These are phyloP conservation scores for Papilio aristodemus DNA, from an alignment of 1,140 invertebrate genomes.

Conservation along the genomic window DNA sequence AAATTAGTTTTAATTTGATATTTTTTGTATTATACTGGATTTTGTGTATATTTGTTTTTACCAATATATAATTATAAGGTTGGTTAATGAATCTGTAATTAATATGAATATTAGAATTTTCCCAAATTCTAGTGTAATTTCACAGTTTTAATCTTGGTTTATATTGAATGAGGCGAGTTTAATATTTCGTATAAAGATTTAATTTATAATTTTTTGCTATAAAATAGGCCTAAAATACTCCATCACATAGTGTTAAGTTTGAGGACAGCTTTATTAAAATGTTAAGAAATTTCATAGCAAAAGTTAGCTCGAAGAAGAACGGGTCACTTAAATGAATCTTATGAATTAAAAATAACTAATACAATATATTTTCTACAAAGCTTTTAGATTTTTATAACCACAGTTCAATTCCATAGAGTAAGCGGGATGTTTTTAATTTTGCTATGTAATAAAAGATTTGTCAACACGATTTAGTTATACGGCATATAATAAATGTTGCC, in stretches of 20 bases:
- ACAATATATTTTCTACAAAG: neutral
- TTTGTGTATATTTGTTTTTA: slow-evolving; percentile 1
- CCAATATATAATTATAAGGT: neutral
- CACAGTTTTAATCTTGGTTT: too few relatives aligned
- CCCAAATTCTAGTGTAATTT: too few relatives aligned
- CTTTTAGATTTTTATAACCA: slow-evolving; percentile 13
- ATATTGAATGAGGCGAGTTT: too few relatives aligned
- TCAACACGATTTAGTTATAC: too few relatives aligned
- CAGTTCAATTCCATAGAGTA: slow-evolving; percentile 5
- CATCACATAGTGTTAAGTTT: neutral
- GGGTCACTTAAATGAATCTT: slow-evolving; percentile 4
- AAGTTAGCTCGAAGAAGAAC: neutral
- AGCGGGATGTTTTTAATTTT: neutral
- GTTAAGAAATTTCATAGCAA: neutral
- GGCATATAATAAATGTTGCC: too few relatives aligned
- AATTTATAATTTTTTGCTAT: too few relatives aligned
- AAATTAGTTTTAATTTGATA: neutral
- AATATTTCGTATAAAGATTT: too few relatives aligned
- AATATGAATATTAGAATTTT: neutral
- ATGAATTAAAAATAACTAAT: slow-evolving; percentile 9
- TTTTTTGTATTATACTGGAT: slow-evolving; percentile 2
- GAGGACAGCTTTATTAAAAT: slow-evolving; percentile 3
- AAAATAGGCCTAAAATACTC: neutral
- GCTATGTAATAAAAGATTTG: neutral
- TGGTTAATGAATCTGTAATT: neutral